These are phyloP conservation scores for Kradibia gibbosae DNA, from an alignment of 1,140 invertebrate species.

Conservation along the genomic window DNA sequence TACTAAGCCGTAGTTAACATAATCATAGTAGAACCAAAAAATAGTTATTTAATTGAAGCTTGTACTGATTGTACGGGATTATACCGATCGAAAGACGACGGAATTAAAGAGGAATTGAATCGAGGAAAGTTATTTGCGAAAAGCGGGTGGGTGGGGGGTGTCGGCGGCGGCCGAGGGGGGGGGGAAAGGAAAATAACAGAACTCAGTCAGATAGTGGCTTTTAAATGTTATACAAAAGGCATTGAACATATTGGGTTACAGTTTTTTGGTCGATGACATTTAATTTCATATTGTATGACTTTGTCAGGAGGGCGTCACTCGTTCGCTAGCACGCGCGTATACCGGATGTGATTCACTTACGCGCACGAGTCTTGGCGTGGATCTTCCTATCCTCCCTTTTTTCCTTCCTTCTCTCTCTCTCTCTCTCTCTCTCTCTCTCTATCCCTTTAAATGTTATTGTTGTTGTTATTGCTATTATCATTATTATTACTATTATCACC, in stretches of 20 bases:
- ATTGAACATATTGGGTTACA: background rate
- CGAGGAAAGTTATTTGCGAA: too few relatives aligned
- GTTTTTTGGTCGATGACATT: constrained; percentile 16
- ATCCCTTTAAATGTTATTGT: background rate
- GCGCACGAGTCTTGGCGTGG: constrained; percentile 18
- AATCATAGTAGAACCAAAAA: too few relatives aligned
- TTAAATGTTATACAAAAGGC: background rate
- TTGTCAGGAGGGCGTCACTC: constrained; percentile 7
- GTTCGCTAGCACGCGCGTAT: background rate
- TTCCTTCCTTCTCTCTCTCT: background rate
- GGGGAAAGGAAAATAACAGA: background rate
- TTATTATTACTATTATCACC: too few relatives aligned
- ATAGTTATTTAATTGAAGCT: too few relatives aligned
- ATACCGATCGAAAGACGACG: too few relatives aligned
- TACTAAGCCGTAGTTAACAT: too few relatives aligned
- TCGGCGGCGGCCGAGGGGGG: too few relatives aligned
- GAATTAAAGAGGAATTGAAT: too few relatives aligned
- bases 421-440: background rate
- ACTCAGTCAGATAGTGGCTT: background rate
- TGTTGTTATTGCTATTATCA: background rate
- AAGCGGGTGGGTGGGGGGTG: too few relatives aligned
- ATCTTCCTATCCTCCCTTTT: background rate
- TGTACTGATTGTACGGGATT: too few relatives aligned
- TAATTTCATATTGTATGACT: background rate
- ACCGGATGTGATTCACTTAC: constrained; percentile 45